These are phyloP conservation scores for Calameuta idolon DNA, from an alignment of 2,888 invertebrate genomes.

Conservation along the genomic window DNA sequence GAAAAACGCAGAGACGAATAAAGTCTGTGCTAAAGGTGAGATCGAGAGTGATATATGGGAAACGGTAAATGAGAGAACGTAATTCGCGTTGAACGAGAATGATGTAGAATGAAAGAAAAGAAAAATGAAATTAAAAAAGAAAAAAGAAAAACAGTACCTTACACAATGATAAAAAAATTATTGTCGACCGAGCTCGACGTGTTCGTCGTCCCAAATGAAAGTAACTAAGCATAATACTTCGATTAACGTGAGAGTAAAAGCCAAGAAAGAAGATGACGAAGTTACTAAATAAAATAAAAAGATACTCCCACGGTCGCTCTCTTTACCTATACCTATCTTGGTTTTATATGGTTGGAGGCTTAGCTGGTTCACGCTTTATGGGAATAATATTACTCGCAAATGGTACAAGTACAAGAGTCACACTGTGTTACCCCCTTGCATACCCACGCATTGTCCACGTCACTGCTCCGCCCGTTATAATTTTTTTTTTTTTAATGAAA, in stretches of 20 bases:
- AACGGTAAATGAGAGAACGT: background rate
- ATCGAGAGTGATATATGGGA: background rate
- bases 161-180: background rate
- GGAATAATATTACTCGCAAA: background rate
- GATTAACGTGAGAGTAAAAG: background rate
- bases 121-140: background rate
- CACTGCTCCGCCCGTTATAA: background rate
- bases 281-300: background rate
- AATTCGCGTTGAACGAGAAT: background rate
- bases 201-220: background rate
- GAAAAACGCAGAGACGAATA: background rate
- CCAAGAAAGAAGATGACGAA: background rate
- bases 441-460: background rate
- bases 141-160: background rate
- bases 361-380: background rate
- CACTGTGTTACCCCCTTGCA: background rate
- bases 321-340: background rate
- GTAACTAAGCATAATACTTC: background rate
- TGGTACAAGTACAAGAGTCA: background rate
- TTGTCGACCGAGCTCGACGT: background rate
- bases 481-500: background rate
- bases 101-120: background rate
- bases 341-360: background rate
- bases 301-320: background rate
- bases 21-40: background rate